Conservation (phyloP, 2,797 vertebrate genomes). For the Lacerta viridis region DNA sequence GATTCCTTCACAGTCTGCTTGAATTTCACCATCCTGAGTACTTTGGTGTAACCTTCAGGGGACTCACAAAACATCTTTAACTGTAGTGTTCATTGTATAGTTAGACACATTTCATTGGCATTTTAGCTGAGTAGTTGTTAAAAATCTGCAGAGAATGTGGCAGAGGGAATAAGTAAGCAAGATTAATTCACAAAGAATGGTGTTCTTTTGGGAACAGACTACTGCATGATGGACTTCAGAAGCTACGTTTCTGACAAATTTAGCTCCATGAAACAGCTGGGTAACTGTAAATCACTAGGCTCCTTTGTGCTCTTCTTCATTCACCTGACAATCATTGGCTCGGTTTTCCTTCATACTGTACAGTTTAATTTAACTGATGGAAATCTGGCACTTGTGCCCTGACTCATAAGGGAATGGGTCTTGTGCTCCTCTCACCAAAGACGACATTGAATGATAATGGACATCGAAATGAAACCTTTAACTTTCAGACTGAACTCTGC, state of each 20-base stretch:
- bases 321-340: conserved; percentile 37
- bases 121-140: not conserved
- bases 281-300: conserved; percentile 15
- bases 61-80: not conserved
- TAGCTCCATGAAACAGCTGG: conserved; percentile 5
- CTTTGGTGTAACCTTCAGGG: not conserved
- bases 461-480: conserved; percentile 22
- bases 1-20: not conserved
- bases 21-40: not conserved
- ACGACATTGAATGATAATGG: conserved; percentile 15
- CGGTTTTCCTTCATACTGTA: conserved; percentile 25
- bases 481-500: conserved; percentile 37
- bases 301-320: not conserved
- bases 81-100: not conserved
- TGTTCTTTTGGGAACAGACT: not conserved
- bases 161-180: not conserved
- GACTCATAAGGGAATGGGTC: conserved; percentile 29
- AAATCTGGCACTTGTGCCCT: conserved; percentile 14
- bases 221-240: not conserved
- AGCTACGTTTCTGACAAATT: conserved; percentile 9
- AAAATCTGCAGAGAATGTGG: not conserved
- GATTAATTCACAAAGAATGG: conserved; percentile 3
- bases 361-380: conserved; percentile 29
- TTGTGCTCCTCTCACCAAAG: not conserved
- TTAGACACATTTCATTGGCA: not conserved